Conservation (phyloP, 1,140 invertebrate species). For the Pteromalus puparum region DNA sequence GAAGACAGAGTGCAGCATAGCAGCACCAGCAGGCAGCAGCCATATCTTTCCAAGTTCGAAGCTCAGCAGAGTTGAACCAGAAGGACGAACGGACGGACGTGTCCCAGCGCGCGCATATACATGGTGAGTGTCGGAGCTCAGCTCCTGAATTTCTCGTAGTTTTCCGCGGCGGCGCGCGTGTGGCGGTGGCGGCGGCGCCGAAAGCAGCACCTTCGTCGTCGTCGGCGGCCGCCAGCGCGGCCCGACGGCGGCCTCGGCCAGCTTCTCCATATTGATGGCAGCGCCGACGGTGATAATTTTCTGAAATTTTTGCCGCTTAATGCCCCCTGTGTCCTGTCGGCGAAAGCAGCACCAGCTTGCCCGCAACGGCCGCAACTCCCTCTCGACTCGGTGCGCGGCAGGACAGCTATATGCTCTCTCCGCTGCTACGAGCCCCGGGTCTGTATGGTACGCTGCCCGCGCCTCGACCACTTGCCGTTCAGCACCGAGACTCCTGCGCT, state of each 20-base stretch:
- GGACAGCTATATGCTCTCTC: conserved; percentile 71
- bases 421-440: conserved; percentile 55
- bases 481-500: neutral
- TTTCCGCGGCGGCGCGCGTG: conserved; percentile 28
- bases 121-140: neutral
- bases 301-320: conserved; percentile 82
- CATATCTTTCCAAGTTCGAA: neutral
- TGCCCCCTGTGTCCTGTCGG: conserved; percentile 81
- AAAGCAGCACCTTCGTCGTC: conserved; percentile 37
- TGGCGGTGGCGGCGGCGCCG: conserved; percentile 28
- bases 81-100: neutral
- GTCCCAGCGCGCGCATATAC: conserved; percentile 1
- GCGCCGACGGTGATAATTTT: conserved; percentile 84
- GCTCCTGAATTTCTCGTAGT: neutral
- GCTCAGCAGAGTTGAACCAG: neutral
- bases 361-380: conserved; percentile 55
- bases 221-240: conserved; percentile 44
- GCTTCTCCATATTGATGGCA: conserved; percentile 81
- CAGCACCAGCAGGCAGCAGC: too few relatives aligned
- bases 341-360: conserved; percentile 77
- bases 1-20: neutral
- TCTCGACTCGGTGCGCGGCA: conserved; percentile 69
- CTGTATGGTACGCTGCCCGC: conserved; percentile 35
- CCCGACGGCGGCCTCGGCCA: conserved; percentile 61
- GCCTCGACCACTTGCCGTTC: conserved; percentile 37